These are phyloP conservation scores for Griposia aprilina DNA, from an alignment of 2,888 invertebrate species.

Conservation along the genomic window DNA sequence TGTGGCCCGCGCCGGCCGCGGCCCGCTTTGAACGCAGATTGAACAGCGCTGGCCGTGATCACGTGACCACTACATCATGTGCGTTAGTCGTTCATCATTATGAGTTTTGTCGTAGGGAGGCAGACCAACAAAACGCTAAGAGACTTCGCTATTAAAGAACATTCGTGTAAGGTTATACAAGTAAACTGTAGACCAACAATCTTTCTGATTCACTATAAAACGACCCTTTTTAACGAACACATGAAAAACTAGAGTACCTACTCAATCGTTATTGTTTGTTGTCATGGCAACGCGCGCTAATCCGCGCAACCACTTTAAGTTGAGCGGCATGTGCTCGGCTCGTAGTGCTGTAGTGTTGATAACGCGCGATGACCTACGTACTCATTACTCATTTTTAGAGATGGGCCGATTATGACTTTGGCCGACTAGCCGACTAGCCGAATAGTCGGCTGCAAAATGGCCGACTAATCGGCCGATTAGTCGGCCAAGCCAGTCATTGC, in stretches of 20 bases:
- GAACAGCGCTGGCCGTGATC: slow-evolving; percentile 40
- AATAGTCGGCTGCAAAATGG: too few relatives aligned
- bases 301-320: not conserved
- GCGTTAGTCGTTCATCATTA: slow-evolving; percentile 37
- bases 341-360: not conserved
- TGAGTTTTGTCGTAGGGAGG: not conserved
- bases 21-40: slow-evolving; percentile 35
- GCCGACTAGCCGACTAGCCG: too few relatives aligned
- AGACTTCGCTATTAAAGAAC: not conserved
- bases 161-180: not conserved
- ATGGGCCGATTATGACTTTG: too few relatives aligned
- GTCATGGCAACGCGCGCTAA: not conserved
- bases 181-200: not conserved
- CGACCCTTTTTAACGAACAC: not conserved
- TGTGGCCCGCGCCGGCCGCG: slow-evolving; percentile 15
- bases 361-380: not conserved
- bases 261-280: not conserved
- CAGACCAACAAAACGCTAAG: not conserved
- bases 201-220: not conserved
- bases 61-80: slow-evolving; percentile 45
- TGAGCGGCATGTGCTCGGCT: not conserved
- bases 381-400: slow-evolving; percentile 5
- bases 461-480: too few relatives aligned
- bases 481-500: too few relatives aligned
- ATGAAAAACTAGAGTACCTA: not conserved